phyloP scores from a whole-genome alignment of 2,113 vertebrate species.

The Casuarius casuarius region DNA sequence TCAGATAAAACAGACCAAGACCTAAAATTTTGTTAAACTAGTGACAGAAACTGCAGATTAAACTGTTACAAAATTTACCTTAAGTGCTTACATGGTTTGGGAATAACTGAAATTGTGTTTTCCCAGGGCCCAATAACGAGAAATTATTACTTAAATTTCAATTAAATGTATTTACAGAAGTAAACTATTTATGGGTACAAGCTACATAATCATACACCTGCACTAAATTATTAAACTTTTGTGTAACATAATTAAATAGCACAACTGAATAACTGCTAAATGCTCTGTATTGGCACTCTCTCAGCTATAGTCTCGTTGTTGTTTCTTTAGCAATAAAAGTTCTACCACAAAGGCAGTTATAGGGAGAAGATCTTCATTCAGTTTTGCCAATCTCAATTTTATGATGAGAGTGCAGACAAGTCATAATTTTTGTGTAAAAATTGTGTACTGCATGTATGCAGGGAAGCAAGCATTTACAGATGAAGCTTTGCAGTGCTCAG shows the following conservation, averaged over 20 bases:
- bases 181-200: neutral
- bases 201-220: neutral
- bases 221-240: neutral
- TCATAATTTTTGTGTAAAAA: neutral
- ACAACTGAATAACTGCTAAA: neutral
- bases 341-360: neutral
- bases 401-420: neutral
- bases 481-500: neutral
- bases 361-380: neutral
- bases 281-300: neutral
- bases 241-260: neutral
- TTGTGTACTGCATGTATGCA: no score
- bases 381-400: neutral
- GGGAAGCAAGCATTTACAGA: neutral
- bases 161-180: neutral
- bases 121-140: accelerated
- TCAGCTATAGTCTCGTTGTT: neutral
- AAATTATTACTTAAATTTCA: neutral
- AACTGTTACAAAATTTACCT: neutral
- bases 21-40: neutral
- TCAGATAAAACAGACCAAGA: neutral
- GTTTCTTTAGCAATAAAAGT: neutral
- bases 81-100: neutral
- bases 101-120: neutral
- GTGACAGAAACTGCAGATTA: neutral